Percentiles rank a stretch among this genome's conserved stretches.
Evolutionary conservation across 2,888 invertebrate genomes (phyloP).

Genomic region (Agrochola lychnidis): DNA sequence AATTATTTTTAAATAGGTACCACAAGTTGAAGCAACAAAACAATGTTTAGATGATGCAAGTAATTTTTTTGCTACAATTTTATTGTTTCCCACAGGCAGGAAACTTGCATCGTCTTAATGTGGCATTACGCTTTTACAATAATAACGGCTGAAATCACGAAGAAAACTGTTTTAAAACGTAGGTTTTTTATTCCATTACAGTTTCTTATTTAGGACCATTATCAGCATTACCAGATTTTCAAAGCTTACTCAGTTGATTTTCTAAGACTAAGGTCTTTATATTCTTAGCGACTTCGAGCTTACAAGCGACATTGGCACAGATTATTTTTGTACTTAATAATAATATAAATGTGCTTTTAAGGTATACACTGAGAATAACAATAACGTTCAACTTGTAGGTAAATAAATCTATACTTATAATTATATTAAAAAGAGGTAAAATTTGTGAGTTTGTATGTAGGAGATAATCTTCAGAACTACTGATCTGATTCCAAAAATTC

Average conservation of each 20-base stretch:
- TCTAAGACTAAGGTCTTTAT: not conserved
- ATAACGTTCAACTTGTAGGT: not conserved
- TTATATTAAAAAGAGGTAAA: not conserved
- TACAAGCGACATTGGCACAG: too few species aligned
- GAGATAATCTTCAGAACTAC: not conserved
- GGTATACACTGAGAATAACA: not conserved
- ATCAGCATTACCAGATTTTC: not conserved
- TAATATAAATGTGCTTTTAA: too few species aligned
- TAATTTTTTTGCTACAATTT: not conserved
- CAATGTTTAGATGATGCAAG: not conserved
- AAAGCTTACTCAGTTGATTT: constrained; percentile 5
- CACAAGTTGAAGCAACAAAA: not conserved
- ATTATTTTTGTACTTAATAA: not conserved
- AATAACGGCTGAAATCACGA: not conserved
- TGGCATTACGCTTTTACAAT: not conserved
- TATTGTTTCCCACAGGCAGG: not conserved
- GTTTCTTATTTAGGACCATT: not conserved
- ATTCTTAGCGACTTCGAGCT: not conserved
- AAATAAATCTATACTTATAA: not conserved
- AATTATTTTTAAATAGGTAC: not conserved
- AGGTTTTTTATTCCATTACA: not conserved
- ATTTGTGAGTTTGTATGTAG: not conserved
- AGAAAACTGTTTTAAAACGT: not conserved
- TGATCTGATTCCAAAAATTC: not conserved
- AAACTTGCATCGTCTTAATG: not conserved